These are phyloP conservation scores for Carassius auratus DNA, from an alignment of 2,113 vertebrate genomes.

Conservation along the genomic window DNA sequence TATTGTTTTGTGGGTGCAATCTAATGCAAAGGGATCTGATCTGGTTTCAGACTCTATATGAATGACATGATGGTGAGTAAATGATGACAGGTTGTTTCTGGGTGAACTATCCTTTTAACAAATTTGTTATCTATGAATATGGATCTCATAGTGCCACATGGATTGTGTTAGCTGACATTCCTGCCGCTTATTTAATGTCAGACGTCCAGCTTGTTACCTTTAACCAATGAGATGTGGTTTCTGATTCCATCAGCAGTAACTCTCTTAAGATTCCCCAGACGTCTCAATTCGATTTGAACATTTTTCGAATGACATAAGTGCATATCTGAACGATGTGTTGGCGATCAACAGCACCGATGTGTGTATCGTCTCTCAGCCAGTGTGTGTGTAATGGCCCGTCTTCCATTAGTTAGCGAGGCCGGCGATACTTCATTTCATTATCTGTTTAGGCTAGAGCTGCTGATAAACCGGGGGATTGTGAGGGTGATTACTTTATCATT, in stretches of 20 bases:
- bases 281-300: constrained; percentile 2
- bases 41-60: not conserved
- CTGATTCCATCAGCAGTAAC: not conserved
- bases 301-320: not conserved
- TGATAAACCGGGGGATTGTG: constrained; percentile 71
- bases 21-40: not conserved
- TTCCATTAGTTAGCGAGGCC: constrained; percentile 47
- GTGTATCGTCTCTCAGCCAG: constrained; percentile 15
- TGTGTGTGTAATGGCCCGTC: not conserved
- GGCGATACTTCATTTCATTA: constrained; percentile 58
- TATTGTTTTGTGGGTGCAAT: no score
- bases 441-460: constrained; percentile 60
- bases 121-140: not conserved
- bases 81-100: not conserved
- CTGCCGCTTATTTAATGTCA: not conserved
- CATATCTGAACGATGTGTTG: not conserved
- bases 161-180: constrained; percentile 4
- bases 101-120: not conserved
- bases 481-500: constrained; percentile 73
- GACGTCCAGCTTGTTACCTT: not conserved
- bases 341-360: not conserved
- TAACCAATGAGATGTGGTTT: not conserved
- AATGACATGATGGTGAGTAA: not conserved
- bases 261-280: constrained; percentile 8
- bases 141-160: not conserved